Conservation (phyloP, 2,797 vertebrate species). For the Dermochelys coriacea region DNA sequence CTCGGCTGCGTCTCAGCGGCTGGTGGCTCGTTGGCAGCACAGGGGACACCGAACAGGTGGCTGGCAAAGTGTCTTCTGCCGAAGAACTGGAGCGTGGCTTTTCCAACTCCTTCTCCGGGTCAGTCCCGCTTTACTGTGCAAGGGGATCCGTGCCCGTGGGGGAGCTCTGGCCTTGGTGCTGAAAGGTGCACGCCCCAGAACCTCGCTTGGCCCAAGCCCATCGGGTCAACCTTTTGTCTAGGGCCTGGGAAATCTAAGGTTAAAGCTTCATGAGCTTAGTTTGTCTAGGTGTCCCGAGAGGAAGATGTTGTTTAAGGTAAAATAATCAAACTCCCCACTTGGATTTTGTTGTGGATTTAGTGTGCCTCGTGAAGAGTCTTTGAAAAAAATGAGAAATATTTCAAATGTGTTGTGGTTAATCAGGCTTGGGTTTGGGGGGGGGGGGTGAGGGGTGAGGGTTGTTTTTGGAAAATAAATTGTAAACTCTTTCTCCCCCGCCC, state of each 20-base stretch:
- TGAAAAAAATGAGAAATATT: neutral
- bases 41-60: constrained; percentile 54
- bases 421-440: neutral
- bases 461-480: neutral
- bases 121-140: too few relatives aligned
- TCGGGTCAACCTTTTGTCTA: neutral
- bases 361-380: neutral
- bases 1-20: too few relatives aligned
- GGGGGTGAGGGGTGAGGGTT: too few relatives aligned
- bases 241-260: neutral
- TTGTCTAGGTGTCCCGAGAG: neutral
- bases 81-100: too few relatives aligned
- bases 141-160: neutral
- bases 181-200: neutral
- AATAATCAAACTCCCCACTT: neutral
- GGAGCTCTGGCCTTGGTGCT: neutral
- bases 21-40: neutral
- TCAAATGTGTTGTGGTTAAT: neutral
- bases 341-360: neutral
- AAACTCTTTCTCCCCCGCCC: neutral
- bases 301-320: neutral
- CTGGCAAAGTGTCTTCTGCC: neutral
- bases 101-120: too few relatives aligned
- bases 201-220: too few relatives aligned
- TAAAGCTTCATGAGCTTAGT: neutral